These are phyloP conservation scores for Tuberolachnus salignus DNA, from an alignment of 2,888 invertebrate species.

Conservation along the genomic window DNA sequence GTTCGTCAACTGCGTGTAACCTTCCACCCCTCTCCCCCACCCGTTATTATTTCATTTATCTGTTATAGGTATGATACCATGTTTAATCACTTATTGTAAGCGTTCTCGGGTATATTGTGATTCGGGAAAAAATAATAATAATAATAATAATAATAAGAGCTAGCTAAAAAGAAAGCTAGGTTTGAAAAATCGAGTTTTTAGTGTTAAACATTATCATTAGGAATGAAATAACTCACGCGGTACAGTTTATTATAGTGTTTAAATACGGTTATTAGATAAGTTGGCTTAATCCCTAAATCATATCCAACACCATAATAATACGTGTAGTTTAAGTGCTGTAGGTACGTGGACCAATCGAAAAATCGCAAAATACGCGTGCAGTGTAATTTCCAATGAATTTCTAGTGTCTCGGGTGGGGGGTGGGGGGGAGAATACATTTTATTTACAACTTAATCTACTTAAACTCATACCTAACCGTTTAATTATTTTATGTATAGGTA, in stretches of 20 bases:
- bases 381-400: background rate
- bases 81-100: background rate
- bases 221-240: background rate
- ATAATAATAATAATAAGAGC: no score
- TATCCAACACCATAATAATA: background rate
- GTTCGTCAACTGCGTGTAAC: no score
- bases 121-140: no score
- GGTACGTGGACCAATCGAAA: background rate
- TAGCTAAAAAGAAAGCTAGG: slow-evolving; percentile 8
- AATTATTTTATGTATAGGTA: background rate
- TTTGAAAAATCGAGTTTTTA: slow-evolving; percentile 32
- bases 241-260: background rate
- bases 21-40: no score
- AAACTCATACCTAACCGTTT: background rate
- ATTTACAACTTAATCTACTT: no score
- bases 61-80: no score
- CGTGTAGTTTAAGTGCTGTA: background rate
- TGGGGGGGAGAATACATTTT: background rate
- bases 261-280: slow-evolving; percentile 1
- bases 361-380: background rate
- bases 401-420: no score
- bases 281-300: background rate
- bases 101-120: background rate
- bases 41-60: no score
- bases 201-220: slow-evolving; percentile 28